Evolutionary conservation across 2,113 vertebrate genomes (phyloP).

Genomic region (Speoplatyrhinus poulsoni): DNA sequence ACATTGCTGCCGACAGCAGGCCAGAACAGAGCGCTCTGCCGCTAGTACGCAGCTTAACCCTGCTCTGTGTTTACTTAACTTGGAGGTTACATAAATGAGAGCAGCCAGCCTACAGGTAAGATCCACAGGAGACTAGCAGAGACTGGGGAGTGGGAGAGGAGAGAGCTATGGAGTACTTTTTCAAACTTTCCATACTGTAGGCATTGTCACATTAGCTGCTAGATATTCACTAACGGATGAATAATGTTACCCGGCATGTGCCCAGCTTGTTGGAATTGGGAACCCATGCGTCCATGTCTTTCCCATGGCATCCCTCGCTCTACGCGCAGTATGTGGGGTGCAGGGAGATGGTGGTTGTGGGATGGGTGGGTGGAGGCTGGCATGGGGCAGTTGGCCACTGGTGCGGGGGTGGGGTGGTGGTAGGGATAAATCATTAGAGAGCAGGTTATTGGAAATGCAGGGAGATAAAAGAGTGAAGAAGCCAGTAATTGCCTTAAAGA

Average conservation of each 20-base stretch:
- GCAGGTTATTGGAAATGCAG: conserved; percentile 90
- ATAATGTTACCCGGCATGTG: conserved; percentile 49
- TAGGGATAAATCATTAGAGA: conserved; percentile 83
- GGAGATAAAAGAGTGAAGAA: conserved; percentile 88
- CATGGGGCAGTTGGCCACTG: conserved; percentile 69
- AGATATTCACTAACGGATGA: conserved; percentile 63
- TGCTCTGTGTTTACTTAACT: conserved; percentile 57
- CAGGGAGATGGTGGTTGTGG: conserved; percentile 41
- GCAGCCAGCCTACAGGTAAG: conserved; percentile 70
- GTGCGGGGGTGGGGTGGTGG: conserved; percentile 49
- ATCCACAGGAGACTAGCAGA: conserved; percentile 64
- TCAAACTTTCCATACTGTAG: conserved; percentile 53
- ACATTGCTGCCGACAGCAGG: conserved; percentile 59
- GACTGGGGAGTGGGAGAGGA: conserved; percentile 5
- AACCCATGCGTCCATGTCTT: conserved; percentile 39
- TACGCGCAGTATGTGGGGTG: conserved; percentile 47
- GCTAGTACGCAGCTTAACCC: conserved; percentile 65
- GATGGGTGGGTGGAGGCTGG: conserved; percentile 68
- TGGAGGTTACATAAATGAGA: conserved; percentile 65
- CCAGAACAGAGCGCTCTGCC: conserved; percentile 59
- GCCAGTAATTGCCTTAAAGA: conserved; percentile 99
- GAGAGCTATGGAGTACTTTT: conserved; percentile 45
- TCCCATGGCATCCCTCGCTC: conserved; percentile 39
- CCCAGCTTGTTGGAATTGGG: conserved; percentile 34
- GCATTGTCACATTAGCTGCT: conserved; percentile 53